Evolutionary conservation across 1,140 invertebrate species (phyloP), one percentile per base, ranked within the genome.

Genomic region (Zeugodacus cucurbitae): DNA sequence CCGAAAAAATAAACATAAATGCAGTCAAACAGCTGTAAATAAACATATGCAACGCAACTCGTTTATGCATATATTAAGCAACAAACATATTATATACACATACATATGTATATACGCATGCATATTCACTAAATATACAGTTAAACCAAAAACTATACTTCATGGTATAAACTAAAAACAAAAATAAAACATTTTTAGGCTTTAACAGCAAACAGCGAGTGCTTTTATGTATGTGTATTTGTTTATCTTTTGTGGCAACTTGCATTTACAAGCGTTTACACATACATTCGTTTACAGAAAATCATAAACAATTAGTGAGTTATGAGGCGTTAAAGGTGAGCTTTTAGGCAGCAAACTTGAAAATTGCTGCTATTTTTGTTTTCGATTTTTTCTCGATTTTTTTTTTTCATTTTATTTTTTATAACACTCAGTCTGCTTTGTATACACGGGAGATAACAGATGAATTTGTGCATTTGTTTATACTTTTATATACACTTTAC

Each of bases 291-390:
- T 54, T 44, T 82, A 48, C 48, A 10, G 41, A 26, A 82, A 82
- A 82, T 26, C 37, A 82, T 82, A 82, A 82, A 48, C 74, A 82
- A 82, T 48, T 82, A 82, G 37, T 82, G 74, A 48, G 74, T 82
- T 82, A 48, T 82, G 74, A 82, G 74, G 41, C n/a, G 41, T 82
- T 82, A 82, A 82, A 82, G 74, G 74, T 82, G 48, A 41, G 10
- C 37, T 34, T 82, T 82, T 82, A 29, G 8, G 74, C 41, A 48
- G n/a, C 22, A 82, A 82, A 48, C n/a, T 22, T 82, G 34, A 74
- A 41, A 37, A 74, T 54, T 54, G 8, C 37, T n/a, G 32, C 22
- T 14, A 48, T 14, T 37, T 48, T 44, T n/a, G 10, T 44, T 48
- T 82, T 74, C 20, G 20, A 20, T 74, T 48, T 48, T 48, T 14